Base-by-base conservation (phyloP, 2,888 invertebrate species). In the Sarcophaga carnaria region DNA sequence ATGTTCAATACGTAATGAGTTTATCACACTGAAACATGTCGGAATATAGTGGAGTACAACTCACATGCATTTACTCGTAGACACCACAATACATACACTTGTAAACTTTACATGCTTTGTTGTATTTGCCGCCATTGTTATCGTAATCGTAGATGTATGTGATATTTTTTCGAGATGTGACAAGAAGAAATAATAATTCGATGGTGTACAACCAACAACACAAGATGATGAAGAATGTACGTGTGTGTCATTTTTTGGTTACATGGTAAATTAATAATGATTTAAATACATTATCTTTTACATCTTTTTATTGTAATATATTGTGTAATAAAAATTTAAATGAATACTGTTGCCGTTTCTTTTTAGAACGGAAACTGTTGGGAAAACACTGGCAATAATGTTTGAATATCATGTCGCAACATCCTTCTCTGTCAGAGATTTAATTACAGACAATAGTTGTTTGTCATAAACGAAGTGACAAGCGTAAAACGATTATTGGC, bases 111-210 rank as follows among this genome's bases (percentile, higher is more conserved):
- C 60, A 67, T 74, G 69, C 6, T 37, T 60, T 67, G 14, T 59
- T 59, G 5, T 64, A 64, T 80, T 66, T 66, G 72, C 66, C 6
- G 6, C 6, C 8, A 37, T 10, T 37, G 10, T 37, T 37, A 8
- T 10, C 10, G 37, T 37, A 37, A 8, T 37, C 10, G 37, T 10
- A 37, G 37, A 10, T 37, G 37, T 10, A 37, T 37, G 37, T 8
- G 37, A 10, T 37, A 37, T 37, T 37, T 37, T 45, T 4, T 75
- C 11, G 49, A 37, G 14, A 81, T 25, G 54, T 70, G 76, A 45
- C 11, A 45, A n/a, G 47, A 83, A 79, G 49, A 79, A 83, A 83
- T 64, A 69, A 75, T 37, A 69, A 79, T 77, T 67, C 63, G 62
- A 83, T 66, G 63, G 72, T 27, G 66, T 25, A 4, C 66, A 60